Evolutionary conservation across 2,888 invertebrate genomes (phyloP).

Genomic region (Subacronicta megacephala): DNA sequence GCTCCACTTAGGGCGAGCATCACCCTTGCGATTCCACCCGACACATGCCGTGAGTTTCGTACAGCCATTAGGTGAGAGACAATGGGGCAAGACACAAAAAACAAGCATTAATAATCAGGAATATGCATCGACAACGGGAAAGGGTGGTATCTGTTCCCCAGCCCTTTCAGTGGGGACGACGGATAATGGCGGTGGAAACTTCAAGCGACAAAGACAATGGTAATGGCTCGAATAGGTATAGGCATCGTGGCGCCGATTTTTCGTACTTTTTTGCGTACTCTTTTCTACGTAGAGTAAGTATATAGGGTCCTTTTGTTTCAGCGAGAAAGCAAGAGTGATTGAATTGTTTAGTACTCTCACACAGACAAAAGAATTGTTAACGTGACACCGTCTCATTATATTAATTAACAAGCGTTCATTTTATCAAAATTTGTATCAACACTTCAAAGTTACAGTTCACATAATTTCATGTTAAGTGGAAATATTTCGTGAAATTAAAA

Average conservation of each 20-base stretch:
- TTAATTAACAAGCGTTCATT: slow-evolving; percentile 38
- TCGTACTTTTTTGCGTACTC: slow-evolving; percentile 52
- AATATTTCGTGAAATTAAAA: slow-evolving; percentile 44
- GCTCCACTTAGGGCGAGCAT: slow-evolving; percentile 87
- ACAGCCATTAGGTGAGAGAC: slow-evolving; percentile 83
- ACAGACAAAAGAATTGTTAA: slow-evolving; percentile 33
- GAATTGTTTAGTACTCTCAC: slow-evolving; percentile 42
- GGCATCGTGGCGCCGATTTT: slow-evolving; percentile 59
- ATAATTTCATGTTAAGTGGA: slow-evolving; percentile 30
- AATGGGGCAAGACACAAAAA: slow-evolving; percentile 86
- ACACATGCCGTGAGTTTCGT: slow-evolving; percentile 84
- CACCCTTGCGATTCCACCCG: slow-evolving; percentile 84
- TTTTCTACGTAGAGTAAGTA: slow-evolving; percentile 25
- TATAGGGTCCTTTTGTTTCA: slow-evolving; percentile 29
- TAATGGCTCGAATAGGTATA: slow-evolving; percentile 69
- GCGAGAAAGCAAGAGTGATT: slow-evolving; percentile 39
- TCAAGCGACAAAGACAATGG: slow-evolving; percentile 77
- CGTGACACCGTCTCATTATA: slow-evolving; percentile 42
- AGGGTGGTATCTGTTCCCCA: slow-evolving; percentile 69
- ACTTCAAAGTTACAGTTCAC: slow-evolving; percentile 29
- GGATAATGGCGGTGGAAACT: slow-evolving; percentile 79
- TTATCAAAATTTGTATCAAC: slow-evolving; percentile 36
- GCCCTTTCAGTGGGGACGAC: slow-evolving; percentile 73
- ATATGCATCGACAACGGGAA: slow-evolving; percentile 84
- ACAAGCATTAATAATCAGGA: slow-evolving; percentile 88